A percentile compares a stretch with the other conserved stretches of the same genome.
Evolutionary conservation across 2,888 invertebrate genomes (phyloP).

Genomic region (Eilema depressum): DNA sequence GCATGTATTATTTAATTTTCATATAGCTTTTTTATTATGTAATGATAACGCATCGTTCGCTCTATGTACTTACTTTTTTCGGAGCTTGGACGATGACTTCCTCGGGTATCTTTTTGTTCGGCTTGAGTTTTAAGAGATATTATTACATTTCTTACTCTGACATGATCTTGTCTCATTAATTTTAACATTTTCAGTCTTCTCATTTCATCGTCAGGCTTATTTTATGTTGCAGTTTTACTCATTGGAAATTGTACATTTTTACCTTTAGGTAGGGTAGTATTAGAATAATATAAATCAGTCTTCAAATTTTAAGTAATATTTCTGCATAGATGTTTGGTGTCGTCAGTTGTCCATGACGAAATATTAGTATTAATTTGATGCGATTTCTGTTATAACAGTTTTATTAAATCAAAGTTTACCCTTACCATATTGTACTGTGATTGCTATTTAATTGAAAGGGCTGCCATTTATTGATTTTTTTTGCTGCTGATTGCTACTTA

Average conservation of each 20-base stretch:
- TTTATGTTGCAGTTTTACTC: neutral
- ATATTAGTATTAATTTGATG: neutral
- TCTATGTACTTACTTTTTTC: conserved; percentile 16
- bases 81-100: neutral
- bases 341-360: neutral
- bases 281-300: neutral
- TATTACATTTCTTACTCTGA: neutral
- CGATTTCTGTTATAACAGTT: neutral
- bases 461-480: neutral
- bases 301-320: conserved; percentile 4
- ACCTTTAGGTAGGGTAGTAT: neutral
- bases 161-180: neutral
- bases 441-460: neutral
- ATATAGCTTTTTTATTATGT: neutral
- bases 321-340: neutral
- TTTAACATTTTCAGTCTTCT: neutral
- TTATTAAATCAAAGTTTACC: neutral
- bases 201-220: neutral
- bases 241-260: neutral
- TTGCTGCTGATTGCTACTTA: neutral
- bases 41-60: conserved; percentile 9
- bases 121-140: neutral
- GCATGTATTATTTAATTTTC: no score
- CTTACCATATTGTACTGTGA: neutral
- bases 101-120: neutral